phyloP scores from a whole-genome alignment of 2,888 invertebrate genomes.

The Chymomyza fuscimana region DNA sequence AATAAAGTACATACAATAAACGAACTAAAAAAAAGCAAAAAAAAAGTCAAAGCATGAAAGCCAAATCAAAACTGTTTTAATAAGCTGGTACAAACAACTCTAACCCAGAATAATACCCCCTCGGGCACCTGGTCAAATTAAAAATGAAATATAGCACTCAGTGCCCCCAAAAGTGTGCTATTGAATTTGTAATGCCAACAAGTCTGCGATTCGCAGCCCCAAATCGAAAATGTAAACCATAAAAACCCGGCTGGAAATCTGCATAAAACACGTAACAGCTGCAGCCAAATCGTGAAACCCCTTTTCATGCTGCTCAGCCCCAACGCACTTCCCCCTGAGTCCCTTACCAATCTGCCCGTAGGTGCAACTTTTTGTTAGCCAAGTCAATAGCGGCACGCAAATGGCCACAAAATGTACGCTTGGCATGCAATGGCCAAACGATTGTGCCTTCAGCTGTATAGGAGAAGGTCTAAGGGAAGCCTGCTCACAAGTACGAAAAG shows the following conservation, averaged over 20 bases:
- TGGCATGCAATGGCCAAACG: constrained; percentile 51
- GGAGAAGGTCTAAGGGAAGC: not conserved
- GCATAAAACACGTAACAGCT: constrained; percentile 58
- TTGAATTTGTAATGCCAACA: constrained; percentile 40
- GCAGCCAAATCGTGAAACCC: constrained; percentile 21
- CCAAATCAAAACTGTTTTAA: constrained; percentile 12
- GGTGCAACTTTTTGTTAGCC: constrained; percentile 2
- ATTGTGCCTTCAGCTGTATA: not conserved
- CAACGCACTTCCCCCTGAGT: not conserved
- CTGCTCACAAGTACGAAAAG: constrained; percentile 40
- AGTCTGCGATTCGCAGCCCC: constrained; percentile 31
- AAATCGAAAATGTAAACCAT: constrained; percentile 54
- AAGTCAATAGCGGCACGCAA: constrained; percentile 53
- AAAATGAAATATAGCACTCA: constrained; percentile 48
- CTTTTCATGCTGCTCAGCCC: not conserved
- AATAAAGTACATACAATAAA: constrained; percentile 22
- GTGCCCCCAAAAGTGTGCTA: constrained; percentile 27
- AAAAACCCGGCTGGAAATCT: constrained; percentile 51
- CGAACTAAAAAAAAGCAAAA: not conserved
- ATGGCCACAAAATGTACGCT: constrained; percentile 56
- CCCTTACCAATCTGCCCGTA: not conserved
- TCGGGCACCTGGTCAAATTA: constrained; percentile 17
- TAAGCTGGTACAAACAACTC: not conserved
- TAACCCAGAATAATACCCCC: no score
- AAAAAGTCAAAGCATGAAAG: constrained; percentile 56